These are phyloP conservation scores for Erebia epiphron DNA, from an alignment of 2,888 invertebrate species.

Conservation along the genomic window DNA sequence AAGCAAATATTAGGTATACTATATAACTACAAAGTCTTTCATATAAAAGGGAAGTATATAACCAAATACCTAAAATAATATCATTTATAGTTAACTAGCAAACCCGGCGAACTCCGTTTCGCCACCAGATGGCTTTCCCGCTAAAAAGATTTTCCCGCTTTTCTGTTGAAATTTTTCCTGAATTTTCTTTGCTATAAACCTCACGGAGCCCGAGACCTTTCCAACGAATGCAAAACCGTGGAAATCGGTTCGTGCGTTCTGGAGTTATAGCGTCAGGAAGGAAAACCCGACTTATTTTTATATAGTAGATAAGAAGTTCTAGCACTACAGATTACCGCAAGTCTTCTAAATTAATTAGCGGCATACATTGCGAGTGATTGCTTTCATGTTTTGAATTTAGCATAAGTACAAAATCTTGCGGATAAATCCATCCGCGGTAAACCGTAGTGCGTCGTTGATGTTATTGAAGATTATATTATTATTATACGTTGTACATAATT, in stretches of 20 bases:
- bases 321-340: background rate
- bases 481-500: background rate
- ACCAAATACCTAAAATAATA: background rate
- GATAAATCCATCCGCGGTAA: background rate
- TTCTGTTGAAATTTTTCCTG: no score
- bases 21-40: slow-evolving; percentile 14
- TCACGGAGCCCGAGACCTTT: no score
- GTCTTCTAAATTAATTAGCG: background rate
- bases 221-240: no score
- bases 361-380: no score
- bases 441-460: background rate
- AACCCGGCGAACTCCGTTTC: no score
- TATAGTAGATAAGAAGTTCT: no score
- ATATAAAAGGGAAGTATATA: background rate
- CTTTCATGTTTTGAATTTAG: background rate
- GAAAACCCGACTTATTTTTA: no score
- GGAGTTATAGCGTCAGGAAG: no score
- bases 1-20: slow-evolving; percentile 36
- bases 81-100: background rate
- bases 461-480: background rate
- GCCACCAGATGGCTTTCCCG: no score
- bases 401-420: background rate
- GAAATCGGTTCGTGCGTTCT: no score
- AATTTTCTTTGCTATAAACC: no score
- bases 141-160: no score